phyloP scores from a whole-genome alignment of 1,140 invertebrate species.

The Ditylenchus dipsaci region DNA sequence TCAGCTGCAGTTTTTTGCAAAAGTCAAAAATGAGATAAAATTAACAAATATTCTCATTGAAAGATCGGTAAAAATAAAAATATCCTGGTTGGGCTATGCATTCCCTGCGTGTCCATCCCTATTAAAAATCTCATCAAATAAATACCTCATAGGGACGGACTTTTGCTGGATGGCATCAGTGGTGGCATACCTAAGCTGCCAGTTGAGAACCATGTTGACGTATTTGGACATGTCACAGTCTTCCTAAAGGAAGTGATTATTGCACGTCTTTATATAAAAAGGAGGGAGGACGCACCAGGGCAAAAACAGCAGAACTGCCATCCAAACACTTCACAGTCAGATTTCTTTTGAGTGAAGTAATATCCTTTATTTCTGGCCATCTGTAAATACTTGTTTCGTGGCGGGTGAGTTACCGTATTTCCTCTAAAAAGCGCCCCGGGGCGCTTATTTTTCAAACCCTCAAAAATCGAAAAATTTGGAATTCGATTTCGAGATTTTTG shows the following conservation, averaged over 20 bases:
- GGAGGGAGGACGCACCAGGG: conserved; percentile 1
- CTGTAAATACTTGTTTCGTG: conserved; percentile 13
- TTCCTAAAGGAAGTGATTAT: conserved; percentile 18
- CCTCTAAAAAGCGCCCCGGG: too few species aligned
- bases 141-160: conserved; percentile 30
- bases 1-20: too few species aligned
- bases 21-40: too few species aligned
- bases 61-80: too few species aligned
- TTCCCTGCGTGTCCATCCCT: too few species aligned
- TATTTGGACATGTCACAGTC: conserved; percentile 34
- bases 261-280: conserved; percentile 6
- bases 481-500: too few species aligned
- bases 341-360: conserved; percentile 31
- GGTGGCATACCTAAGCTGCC: conserved; percentile 31
- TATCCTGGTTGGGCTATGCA: too few species aligned
- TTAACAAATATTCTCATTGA: too few species aligned
- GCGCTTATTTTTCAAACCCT: too few species aligned
- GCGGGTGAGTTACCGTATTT: too few species aligned
- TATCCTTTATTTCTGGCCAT: conserved; percentile 46
- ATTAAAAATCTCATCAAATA: conserved; percentile 1
- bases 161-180: conserved; percentile 40
- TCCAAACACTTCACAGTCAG: conserved; percentile 36
- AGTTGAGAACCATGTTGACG: conserved; percentile 28
- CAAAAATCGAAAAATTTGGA: too few species aligned
- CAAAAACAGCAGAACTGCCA: conserved; percentile 19